Evolutionary conservation across 2,797 vertebrate species (phyloP).

Genomic region (Agapornis canus): DNA sequence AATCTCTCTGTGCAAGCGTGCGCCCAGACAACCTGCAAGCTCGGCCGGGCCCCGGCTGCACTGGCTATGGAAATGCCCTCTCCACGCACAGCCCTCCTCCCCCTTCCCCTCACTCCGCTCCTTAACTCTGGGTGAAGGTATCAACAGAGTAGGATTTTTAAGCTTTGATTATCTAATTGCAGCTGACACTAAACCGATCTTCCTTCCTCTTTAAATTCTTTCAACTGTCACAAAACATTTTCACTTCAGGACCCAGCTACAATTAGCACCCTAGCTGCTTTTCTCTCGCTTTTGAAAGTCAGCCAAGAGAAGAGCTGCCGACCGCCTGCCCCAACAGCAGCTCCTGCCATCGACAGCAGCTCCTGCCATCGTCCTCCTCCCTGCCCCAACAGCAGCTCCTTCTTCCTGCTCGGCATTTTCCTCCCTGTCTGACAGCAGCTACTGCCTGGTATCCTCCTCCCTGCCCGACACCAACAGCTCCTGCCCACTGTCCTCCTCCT

Average conservation of each 20-base stretch:
- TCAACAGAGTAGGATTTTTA: slow-evolving; percentile 60
- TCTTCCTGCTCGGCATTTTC: too few relatives aligned
- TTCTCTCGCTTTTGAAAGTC: slow-evolving; percentile 69
- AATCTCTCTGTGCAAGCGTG: slow-evolving; percentile 75
- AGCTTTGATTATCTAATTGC: slow-evolving; percentile 79
- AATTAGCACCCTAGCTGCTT: slow-evolving; percentile 58
- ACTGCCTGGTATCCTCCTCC: background rate
- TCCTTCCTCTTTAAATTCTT: slow-evolving; percentile 75
- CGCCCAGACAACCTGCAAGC: slow-evolving; percentile 69
- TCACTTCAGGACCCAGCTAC: slow-evolving; percentile 66
- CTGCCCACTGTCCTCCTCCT: too few relatives aligned
- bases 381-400: background rate
- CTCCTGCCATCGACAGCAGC: background rate
- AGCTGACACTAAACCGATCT: slow-evolving; percentile 80
- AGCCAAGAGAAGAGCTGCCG: slow-evolving; percentile 54
- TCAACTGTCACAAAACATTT: slow-evolving; percentile 73
- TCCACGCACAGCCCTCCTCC: slow-evolving; percentile 53
- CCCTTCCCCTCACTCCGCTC: slow-evolving; percentile 23
- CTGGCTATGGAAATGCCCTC: slow-evolving; percentile 69
- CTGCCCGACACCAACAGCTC: too few relatives aligned
- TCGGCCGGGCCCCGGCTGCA: slow-evolving; percentile 37
- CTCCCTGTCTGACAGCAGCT: too few relatives aligned
- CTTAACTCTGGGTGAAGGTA: slow-evolving; percentile 52
- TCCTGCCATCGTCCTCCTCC: background rate
- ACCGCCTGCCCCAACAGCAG: background rate